Base-by-base conservation (phyloP, 2,797 vertebrate genomes). In the Capromys pilorides region DNA sequence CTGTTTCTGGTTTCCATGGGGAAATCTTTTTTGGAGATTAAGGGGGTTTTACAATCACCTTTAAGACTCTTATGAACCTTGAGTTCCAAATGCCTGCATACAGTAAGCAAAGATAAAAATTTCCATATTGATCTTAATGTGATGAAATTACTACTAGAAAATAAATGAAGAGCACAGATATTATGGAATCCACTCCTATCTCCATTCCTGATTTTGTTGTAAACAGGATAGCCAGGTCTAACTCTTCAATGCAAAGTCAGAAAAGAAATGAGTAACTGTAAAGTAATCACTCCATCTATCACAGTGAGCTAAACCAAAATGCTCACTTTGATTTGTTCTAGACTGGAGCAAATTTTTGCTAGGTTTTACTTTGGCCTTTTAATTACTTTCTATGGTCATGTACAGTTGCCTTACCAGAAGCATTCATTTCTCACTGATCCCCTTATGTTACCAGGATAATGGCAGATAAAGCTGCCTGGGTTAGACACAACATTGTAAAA, bases 341-440 rank as follows among this genome's bases (percentile, higher is more conserved):
- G 64, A 82, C 94, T 96, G 26, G 0, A 88, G 45, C 10, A 88
- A 94, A 96, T 62, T 97, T 69, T 64, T 94, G 91, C 18, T 66
- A 89, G 59, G 12, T 92, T 86, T 13, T 94, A 77, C 64, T 97
- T 96, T 91, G 91, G 82, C 18, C 16, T 97, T 96, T 97, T 96
- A 96, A 95, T 96, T 96, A 10, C 21, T 91, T 51, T 97, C 89
- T 81, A 84, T 85, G 97, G 90, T 92, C 90, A 97, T 93, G 96
- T 97, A 80, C 26, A 31, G 82, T 84, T 91, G 87, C 88, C 92
- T 97, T 97, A 80, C 75, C 62, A 96, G 54, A 91, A 97, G 84
- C 92, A 97, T 90, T 94, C 67, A 87, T 95, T 94, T 96, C 93
- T 83, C 71, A 92, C 87, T 97, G 95, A 97, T 97, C 87, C 51